Evolutionary conservation across 2,113 vertebrate genomes (phyloP).

Genomic region (Pantherophis guttatus): DNA sequence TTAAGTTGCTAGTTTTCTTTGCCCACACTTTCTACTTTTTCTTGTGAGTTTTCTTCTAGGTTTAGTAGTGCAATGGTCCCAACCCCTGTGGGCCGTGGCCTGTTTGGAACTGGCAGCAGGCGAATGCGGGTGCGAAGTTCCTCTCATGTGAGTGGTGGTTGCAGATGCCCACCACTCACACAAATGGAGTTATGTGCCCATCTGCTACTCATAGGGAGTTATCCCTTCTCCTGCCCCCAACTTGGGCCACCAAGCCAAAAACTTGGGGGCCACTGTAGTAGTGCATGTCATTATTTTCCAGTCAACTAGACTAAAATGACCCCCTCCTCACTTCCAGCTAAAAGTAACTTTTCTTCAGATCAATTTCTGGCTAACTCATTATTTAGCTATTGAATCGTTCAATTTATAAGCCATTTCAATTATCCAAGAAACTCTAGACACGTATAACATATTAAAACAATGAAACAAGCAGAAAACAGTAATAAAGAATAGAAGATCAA

Average conservation of each 20-base stretch:
- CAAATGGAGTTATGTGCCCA: not conserved
- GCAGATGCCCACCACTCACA: not conserved
- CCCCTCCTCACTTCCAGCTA: not conserved
- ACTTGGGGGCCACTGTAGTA: not conserved
- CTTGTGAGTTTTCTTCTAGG: not conserved
- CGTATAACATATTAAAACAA: not conserved
- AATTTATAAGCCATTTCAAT: not conserved
- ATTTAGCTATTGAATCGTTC: not conserved
- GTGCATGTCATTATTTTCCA: not conserved
- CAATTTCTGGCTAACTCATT: not conserved
- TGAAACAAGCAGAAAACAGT: not conserved
- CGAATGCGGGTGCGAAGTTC: not conserved
- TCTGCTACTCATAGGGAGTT: not conserved
- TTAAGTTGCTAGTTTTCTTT: not conserved
- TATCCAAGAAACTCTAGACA: not conserved
- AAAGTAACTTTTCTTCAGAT: not conserved
- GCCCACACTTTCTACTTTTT: not conserved
- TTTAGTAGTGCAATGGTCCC: not conserved
- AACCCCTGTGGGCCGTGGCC: accelerated
- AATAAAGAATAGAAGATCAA: not conserved
- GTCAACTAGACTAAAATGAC: not conserved
- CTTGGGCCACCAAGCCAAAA: not conserved
- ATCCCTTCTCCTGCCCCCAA: not conserved
- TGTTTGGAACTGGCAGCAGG: not conserved
- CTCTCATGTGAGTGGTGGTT: not conserved